A percentile compares a stretch with the other conserved stretches of the same genome.
Conservation (phyloP, 2,113 vertebrate genomes). For the Nestor notabilis region DNA sequence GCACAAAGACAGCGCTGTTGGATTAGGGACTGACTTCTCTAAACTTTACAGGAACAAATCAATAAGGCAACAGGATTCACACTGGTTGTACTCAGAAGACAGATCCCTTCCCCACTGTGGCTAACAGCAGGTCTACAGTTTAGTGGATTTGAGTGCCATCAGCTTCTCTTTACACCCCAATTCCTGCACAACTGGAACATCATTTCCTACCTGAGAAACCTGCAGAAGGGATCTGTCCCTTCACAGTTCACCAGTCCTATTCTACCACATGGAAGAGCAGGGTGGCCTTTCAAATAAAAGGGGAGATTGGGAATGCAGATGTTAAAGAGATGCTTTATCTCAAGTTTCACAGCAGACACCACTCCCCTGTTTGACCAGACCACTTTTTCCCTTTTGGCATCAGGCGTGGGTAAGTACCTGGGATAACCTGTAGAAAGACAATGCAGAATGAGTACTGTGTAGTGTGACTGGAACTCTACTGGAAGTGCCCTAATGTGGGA, state of each 20-base stretch:
- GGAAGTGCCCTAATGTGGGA: neutral
- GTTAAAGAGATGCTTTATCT: neutral
- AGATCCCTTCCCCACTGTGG: neutral
- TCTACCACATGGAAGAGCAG: neutral
- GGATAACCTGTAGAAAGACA: neutral
- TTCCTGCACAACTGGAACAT: neutral
- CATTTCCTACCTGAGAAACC: neutral
- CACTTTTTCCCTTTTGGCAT: neutral
- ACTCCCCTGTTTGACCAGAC: neutral
- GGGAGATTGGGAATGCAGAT: neutral
- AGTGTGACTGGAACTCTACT: neutral
- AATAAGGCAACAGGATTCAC: neutral
- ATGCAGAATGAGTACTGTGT: neutral
- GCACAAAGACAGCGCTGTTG: neutral
- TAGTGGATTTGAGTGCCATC: neutral
- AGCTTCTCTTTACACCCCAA: neutral
- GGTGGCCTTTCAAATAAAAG: neutral
- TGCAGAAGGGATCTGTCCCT: neutral
- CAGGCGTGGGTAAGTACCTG: neutral
- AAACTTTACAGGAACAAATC: neutral
- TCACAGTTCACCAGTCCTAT: neutral
- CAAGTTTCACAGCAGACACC: neutral
- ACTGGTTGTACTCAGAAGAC: neutral
- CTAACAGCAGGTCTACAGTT: neutral
- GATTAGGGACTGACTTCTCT: neutral